Conservation (phyloP, 2,113 vertebrate genomes). For the Brienomyrus brachyistius region DNA sequence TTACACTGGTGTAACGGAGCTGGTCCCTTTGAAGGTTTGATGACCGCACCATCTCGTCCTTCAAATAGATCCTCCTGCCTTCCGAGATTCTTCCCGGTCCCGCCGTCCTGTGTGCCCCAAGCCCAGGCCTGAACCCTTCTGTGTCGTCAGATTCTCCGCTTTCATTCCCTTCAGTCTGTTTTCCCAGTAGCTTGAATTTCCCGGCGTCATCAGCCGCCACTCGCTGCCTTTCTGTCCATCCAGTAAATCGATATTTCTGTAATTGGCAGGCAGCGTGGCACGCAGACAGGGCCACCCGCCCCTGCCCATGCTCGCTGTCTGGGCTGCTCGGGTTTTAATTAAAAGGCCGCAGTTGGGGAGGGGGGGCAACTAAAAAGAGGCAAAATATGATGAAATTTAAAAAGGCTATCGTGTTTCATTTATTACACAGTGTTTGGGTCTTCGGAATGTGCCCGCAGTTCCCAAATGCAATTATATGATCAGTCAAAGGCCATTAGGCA, state of each 20-base stretch:
- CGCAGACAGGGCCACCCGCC: neutral
- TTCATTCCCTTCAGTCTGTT: constrained; percentile 16
- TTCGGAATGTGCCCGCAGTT: constrained; percentile 35
- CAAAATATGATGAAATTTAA: constrained; percentile 46
- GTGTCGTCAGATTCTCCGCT: neutral
- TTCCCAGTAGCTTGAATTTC: constrained; percentile 52
- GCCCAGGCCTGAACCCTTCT: neutral
- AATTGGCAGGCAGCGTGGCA: constrained; percentile 22
- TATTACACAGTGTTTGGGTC: constrained; percentile 47
- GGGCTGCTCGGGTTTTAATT: constrained; percentile 54
- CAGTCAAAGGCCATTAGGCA: constrained; percentile 48
- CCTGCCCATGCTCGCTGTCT: constrained; percentile 44
- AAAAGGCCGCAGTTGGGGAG: constrained; percentile 43
- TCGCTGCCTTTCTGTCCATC: constrained; percentile 45
- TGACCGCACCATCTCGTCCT: neutral
- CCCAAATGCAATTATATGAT: constrained; percentile 41
- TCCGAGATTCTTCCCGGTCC: neutral
- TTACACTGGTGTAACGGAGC: neutral
- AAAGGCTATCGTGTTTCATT: constrained; percentile 46
- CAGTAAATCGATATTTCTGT: constrained; percentile 49
- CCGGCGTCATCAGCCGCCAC: constrained; percentile 42
- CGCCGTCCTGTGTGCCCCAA: too few species aligned
- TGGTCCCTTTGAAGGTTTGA: neutral
- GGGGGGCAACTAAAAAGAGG: constrained; percentile 35
- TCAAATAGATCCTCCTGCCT: neutral